phyloP scores from a whole-genome alignment of 2,797 vertebrate species.

The Pogonophryne albipinna region DNA sequence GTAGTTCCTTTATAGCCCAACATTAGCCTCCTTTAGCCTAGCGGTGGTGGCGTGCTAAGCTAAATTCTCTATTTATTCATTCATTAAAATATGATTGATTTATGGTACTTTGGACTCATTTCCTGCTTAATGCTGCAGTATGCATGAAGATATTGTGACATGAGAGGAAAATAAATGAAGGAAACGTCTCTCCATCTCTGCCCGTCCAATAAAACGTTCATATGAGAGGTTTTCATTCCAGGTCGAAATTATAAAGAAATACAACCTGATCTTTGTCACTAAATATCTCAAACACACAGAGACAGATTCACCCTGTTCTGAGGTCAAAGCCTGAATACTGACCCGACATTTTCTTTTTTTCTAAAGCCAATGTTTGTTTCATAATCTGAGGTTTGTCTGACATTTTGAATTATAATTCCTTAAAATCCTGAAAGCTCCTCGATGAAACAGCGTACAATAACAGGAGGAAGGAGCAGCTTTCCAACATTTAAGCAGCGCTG shows the following conservation, averaged over 20 bases:
- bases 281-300: background rate
- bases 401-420: no score
- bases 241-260: background rate
- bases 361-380: background rate
- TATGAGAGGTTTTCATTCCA: background rate
- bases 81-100: background rate
- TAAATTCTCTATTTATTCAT: background rate
- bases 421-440: background rate
- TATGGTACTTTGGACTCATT: background rate
- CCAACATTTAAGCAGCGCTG: conserved; percentile 2
- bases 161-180: background rate
- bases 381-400: conserved; percentile 1
- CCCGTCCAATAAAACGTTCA: conserved; percentile 8
- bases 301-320: conserved; percentile 5
- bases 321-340: background rate
- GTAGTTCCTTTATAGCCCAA: no score
- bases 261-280: conserved; percentile 1
- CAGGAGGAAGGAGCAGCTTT: conserved; percentile 17
- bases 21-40: no score
- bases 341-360: background rate
- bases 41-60: no score
- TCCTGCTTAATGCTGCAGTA: background rate
- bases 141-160: background rate
- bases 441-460: conserved; percentile 9
- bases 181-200: background rate